Evolutionary conservation across 2,797 vertebrate species (phyloP), one percentile per base, ranked within the genome.

Genomic region (Myotis findleyi): DNA sequence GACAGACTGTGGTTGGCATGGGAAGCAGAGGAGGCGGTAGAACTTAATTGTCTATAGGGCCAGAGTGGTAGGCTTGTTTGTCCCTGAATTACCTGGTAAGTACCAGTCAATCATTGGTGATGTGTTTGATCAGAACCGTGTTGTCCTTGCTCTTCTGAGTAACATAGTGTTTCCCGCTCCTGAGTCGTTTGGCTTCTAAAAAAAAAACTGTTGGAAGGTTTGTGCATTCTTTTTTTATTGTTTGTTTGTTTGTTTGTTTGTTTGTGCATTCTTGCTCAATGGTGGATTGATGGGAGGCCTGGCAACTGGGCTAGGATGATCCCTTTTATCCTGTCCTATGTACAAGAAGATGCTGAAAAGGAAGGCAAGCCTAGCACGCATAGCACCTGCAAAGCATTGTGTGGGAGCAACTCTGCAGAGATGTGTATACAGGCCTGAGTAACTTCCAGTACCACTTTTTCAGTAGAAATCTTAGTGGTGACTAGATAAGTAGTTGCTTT

Each of bases 171-270:
- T 73, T 38, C 71, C 59, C 25, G 0, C 13, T 71, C 16, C 41
- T 55, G n/a, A 16, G n/a, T 72, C n/a, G 0, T 64, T 84, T 87
- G 72, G 55, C 66, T 87, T 92, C 83, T 79, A 23, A 88, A 44
- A 89, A 47, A 83, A 57, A 59, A 18, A 41, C 10, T 84, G 8
- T 41, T 81, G 51, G 75, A 27, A 57, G n/a, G 44, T 30, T 64
- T 41, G 9, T 47, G 10, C 6, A 0, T 36, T 25, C 47, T 25
- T 21, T 30, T 59, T 27, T 59, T 27, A 12, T 59, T 27, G 4
- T 57, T 57, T 55, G 3, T 57, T 30, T 1, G 44, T 30, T 59
- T 27, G 4, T 57, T 57, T 55, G 3, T 57, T 30, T 1, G 44
- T 30, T 57, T 41, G 7, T 47, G 10, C 8, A 0, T 44, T n/a